Percentiles rank a stretch among this genome's conserved stretches.
phyloP scores from a whole-genome alignment of 2,888 invertebrate genomes.

The Horisme vitalbata region DNA sequence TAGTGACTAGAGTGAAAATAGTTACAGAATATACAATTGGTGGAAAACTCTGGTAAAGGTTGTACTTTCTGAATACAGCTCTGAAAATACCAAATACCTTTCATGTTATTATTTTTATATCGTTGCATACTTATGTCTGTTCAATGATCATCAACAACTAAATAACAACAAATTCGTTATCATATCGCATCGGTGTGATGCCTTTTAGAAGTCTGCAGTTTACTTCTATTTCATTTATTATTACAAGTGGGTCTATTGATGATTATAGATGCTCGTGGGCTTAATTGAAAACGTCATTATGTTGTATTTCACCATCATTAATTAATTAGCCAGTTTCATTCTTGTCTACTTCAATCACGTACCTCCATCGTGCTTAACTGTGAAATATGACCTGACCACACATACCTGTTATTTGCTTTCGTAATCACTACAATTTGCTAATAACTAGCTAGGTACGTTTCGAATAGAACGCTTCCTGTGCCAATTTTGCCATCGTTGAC shows the following conservation, averaged over 20 bases:
- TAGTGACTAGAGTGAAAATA: constrained; percentile 69
- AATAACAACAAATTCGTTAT: no score
- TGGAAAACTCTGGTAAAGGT: constrained; percentile 45
- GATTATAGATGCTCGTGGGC: not conserved
- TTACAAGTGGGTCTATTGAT: no score
- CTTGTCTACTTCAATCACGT: constrained; percentile 5
- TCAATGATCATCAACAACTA: no score
- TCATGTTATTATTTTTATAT: constrained; percentile 14
- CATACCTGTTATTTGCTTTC: constrained; percentile 10
- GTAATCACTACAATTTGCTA: constrained; percentile 23
- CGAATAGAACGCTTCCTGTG: constrained; percentile 23
- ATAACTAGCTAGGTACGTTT: constrained; percentile 15
- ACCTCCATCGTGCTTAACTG: constrained; percentile 6
- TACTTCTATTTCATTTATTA: no score
- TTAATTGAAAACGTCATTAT: constrained; percentile 15
- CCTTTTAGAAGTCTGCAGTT: no score
- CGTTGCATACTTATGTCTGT: constrained; percentile 44
- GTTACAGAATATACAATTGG: constrained; percentile 48
- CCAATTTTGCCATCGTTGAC: constrained; percentile 25
- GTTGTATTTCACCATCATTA: no score
- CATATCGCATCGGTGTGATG: constrained; percentile 22
- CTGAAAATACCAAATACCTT: constrained; percentile 8
- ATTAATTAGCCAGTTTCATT: constrained; percentile 5
- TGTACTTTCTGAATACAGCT: constrained; percentile 9
- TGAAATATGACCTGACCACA: constrained; percentile 1